Base-by-base conservation (phyloP, 2,113 vertebrate genomes). In the Corydoras sp. region DNA sequence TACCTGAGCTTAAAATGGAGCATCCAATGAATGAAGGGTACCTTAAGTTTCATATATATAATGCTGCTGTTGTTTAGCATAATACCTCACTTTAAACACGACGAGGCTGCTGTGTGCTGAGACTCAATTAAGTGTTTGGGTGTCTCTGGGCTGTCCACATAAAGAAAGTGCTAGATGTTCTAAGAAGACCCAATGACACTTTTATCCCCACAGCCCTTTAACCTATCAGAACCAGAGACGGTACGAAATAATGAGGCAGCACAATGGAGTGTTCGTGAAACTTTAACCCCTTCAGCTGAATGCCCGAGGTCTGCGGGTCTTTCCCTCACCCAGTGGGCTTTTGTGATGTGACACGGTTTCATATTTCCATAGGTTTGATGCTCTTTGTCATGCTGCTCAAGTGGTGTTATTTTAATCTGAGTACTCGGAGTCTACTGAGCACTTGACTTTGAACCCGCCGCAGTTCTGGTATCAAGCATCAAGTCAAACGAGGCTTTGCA, bases 361-460 rank as follows among this genome's bases (percentile, higher is more conserved):
- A 64, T 65, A 54, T 71, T 74, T 59, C 53, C 51, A 13, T 0
- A 53, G 12, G 49, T 53, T 63, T 2, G 8, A 10, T 12, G 61
- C 18, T 24, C 58, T 74, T 69, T 62, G 63, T 68, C 43, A 24
- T 10, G 13, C 56, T 2, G 12, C 65, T 74, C 12, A 56, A 74
- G 72, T 63, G 68, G 43, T n/a, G 68, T 48, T 59, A 74, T 55
- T 73, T 68, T 58, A 67, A 53, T n/a, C 8, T 7, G 18, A 67
- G 61, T n/a, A 63, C 14, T 32, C 43, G 7, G 35, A 32, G 18
- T 2, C 24, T 59, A 32, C 31, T 8, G 50, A 60, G 53, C 63
- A 32, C 51, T 77, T 77, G 67, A 67, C 68, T 77, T 63, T 70
- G 50, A 69, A 55, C 15, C 59, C 58, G 35, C 11, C 18, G 11